A percentile compares a stretch with the other conserved stretches of the same genome.
Conservation (phyloP, 1,140 invertebrate genomes). For the Drosophila carrolli region DNA sequence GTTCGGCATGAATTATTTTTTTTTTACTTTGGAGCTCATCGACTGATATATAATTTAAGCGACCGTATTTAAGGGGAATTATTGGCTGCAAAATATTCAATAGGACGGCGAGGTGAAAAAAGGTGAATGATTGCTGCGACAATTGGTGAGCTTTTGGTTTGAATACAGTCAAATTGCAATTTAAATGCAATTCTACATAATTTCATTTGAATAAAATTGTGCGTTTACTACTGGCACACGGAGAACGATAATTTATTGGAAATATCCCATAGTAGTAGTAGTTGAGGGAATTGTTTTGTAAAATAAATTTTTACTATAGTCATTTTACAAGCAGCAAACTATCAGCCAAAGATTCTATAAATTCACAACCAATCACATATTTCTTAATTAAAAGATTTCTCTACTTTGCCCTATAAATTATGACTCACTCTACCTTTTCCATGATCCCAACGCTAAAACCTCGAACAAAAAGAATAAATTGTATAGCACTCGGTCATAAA, state of each 20-base stretch:
- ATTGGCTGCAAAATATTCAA: constrained; percentile 63
- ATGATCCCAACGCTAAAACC: constrained; percentile 5
- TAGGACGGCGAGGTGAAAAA: not conserved
- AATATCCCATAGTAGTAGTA: not conserved
- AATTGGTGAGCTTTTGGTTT: constrained; percentile 23
- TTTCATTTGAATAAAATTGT: constrained; percentile 1
- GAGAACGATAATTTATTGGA: not conserved
- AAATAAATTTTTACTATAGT: no score
- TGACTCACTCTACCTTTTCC: constrained; percentile 4
- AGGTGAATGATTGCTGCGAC: constrained; percentile 2
- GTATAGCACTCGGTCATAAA: constrained; percentile 59
- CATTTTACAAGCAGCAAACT: not conserved
- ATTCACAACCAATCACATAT: not conserved
- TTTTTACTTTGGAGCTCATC: constrained; percentile 25
- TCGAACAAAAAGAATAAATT: constrained; percentile 45
- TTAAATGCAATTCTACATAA: constrained; percentile 20
- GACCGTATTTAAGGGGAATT: constrained; percentile 73
- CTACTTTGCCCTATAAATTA: not conserved
- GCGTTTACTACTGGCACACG: not conserved
- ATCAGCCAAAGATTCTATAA: no score
- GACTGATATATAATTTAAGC: constrained; percentile 67
- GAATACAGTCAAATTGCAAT: constrained; percentile 16
- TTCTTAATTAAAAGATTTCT: not conserved
- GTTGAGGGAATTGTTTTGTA: not conserved
- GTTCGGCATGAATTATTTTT: not conserved